Evolutionary conservation across 2,888 invertebrate genomes (phyloP), one percentile per base, ranked within the genome.

Genomic region (Leucoma salicis): DNA sequence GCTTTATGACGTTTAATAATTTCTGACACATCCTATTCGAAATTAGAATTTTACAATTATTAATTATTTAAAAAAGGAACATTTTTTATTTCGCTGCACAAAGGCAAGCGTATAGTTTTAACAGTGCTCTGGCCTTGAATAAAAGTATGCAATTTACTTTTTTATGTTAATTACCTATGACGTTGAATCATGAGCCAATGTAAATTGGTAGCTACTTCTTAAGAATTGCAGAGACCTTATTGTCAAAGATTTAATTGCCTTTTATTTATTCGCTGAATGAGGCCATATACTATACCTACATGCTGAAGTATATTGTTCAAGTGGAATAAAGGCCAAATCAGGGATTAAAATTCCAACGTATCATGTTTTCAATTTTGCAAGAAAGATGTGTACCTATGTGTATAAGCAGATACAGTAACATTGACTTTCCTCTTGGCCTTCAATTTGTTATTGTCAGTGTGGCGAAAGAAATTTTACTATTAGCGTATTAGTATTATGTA

Each of bases 1-100:
- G 58, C 56, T 56, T 60, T 53, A 34, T 61, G 69, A 67, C 60
- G 66, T 66, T 73, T 65, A 65, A 67, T 64, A 27, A 46, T 49
- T 74, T 76, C 36, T 45, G 39, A 36, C 35, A 36, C n/a, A 18
- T 43, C 14, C 12, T 18, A 27, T 37, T 14, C 27, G 12, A 3
- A 31, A 39, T 32, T 24, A 7, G 15, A 36, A 31, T 16, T 31
- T 31, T 8, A 4, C 28, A 8, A 14, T 27, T 27, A 2, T 14
- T 14, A 31, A n/a, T 29, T 29, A 5, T 29, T 29, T 11, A 18
- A 2, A 21, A 28, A 27, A 27, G n/a, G 2, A 27, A 3, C 3
- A 6, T 6, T 25, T 21, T 21, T 21, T 21, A 21, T 21, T 8
- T 21, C 21, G 6, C 6, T 21, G 21, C 21, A 21, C 8, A 21